Conservation (phyloP, 2,797 vertebrate species). For the Chromis chromis region DNA sequence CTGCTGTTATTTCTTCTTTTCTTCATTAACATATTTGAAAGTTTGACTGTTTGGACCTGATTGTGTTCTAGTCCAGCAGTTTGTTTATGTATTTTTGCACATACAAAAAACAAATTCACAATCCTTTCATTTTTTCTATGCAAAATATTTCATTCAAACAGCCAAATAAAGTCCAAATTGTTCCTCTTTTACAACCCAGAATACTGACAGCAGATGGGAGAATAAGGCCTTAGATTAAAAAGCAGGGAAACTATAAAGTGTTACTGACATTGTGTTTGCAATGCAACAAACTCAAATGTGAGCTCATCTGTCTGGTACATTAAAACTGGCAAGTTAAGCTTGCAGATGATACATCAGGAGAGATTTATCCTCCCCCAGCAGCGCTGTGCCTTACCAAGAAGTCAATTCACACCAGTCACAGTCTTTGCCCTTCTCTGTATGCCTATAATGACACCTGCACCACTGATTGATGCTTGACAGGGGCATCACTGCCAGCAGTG, state of each 20-base stretch:
- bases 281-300: slow-evolving; percentile 35
- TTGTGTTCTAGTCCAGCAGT: no score
- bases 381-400: slow-evolving; percentile 13
- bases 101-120: background rate
- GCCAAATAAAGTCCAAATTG: slow-evolving; percentile 14
- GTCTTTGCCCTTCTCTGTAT: slow-evolving; percentile 34
- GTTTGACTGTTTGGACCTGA: no score
- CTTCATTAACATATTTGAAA: no score
- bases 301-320: slow-evolving; percentile 45
- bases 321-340: slow-evolving; percentile 28
- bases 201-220: slow-evolving; percentile 26
- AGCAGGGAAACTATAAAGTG: slow-evolving; percentile 13
- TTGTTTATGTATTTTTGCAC: no score
- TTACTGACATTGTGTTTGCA: slow-evolving; percentile 29
- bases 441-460: slow-evolving; percentile 55
- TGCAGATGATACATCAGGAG: slow-evolving; percentile 25
- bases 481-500: slow-evolving; percentile 22
- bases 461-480: slow-evolving; percentile 59
- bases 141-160: slow-evolving; percentile 6
- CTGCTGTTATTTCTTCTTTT: no score
- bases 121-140: background rate
- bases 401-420: slow-evolving; percentile 19
- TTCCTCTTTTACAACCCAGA: slow-evolving; percentile 16
- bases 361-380: slow-evolving; percentile 29
- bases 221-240: slow-evolving; percentile 16